Percentiles rank a stretch among this genome's conserved stretches.
Conservation (phyloP, 2,888 invertebrate genomes). For the Leucophenga montana region DNA sequence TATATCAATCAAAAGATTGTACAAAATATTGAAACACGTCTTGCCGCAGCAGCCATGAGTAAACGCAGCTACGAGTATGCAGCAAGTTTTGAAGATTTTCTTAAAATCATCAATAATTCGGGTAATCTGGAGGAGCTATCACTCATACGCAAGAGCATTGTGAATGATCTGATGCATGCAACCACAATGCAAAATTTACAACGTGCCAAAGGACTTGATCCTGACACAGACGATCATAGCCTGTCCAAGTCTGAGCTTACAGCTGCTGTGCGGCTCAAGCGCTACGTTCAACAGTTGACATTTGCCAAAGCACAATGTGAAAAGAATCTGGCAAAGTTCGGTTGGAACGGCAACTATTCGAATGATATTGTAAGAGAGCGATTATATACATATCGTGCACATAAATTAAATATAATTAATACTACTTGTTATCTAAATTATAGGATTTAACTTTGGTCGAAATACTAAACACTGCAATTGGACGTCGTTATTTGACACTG, state of each 20-base stretch:
- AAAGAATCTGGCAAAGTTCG: conserved; percentile 81
- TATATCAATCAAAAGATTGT: conserved; percentile 92
- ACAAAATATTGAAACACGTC: conserved; percentile 86
- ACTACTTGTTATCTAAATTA: conserved; percentile 47
- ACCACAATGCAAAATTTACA: conserved; percentile 92
- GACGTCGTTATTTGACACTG: conserved; percentile 85
- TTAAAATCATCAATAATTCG: conserved; percentile 86
- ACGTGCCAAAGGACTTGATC: conserved; percentile 80
- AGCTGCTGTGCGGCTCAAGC: conserved; percentile 86
- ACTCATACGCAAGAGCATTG: conserved; percentile 87
- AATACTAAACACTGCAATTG: conserved; percentile 85
- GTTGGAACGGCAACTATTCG: conserved; percentile 84
- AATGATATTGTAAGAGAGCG: conserved; percentile 62
- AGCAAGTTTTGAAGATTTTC: conserved; percentile 91
- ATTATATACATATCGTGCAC: background rate
- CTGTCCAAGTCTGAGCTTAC: conserved; percentile 83
- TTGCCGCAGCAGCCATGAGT: conserved; percentile 84
- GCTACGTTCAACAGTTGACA: conserved; percentile 87
- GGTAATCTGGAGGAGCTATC: conserved; percentile 87
- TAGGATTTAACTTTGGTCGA: conserved; percentile 82
- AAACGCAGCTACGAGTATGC: conserved; percentile 89
- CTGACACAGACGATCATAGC: conserved; percentile 73
- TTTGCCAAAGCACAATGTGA: conserved; percentile 89
- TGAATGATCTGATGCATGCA: conserved; percentile 94
- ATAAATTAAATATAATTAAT: conserved; percentile 14